These are phyloP conservation scores for Phrixothrix hirtus DNA, from an alignment of 2,888 invertebrate species.

Conservation along the genomic window DNA sequence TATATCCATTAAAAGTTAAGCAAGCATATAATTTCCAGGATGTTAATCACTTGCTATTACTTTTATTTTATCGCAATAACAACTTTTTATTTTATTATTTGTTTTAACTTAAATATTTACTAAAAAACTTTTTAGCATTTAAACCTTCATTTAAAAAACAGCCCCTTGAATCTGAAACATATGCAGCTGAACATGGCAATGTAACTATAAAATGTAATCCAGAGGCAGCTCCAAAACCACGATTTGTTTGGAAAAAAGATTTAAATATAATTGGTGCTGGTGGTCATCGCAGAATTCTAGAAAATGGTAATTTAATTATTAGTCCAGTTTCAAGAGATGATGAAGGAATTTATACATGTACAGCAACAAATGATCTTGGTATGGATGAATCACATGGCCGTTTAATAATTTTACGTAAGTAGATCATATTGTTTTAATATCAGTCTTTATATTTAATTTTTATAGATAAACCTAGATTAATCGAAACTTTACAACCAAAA, in stretches of 20 bases:
- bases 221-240: slow-evolving; percentile 90
- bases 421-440: neutral
- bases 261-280: slow-evolving; percentile 73
- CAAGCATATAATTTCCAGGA: no score
- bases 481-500: slow-evolving; percentile 68
- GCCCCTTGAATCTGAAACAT: slow-evolving; percentile 87
- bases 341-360: slow-evolving; percentile 84
- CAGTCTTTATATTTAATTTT: no score
- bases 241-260: slow-evolving; percentile 89
- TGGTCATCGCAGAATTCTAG: slow-evolving; percentile 78
- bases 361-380: slow-evolving; percentile 84
- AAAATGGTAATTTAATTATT: slow-evolving; percentile 85
- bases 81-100: neutral
- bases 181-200: slow-evolving; percentile 89
- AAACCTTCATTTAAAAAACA: slow-evolving; percentile 88
- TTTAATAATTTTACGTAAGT: slow-evolving; percentile 75
- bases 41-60: no score
- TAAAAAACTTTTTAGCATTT: slow-evolving; percentile 54
- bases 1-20: no score
- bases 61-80: no score
- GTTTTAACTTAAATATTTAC: neutral
- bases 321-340: slow-evolving; percentile 84
- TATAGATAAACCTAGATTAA: slow-evolving; percentile 74
- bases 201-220: slow-evolving; percentile 90
- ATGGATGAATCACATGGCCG: slow-evolving; percentile 82